Conservation (phyloP, 2,888 invertebrate species). For the Amblyjoppa fuscipennis region DNA sequence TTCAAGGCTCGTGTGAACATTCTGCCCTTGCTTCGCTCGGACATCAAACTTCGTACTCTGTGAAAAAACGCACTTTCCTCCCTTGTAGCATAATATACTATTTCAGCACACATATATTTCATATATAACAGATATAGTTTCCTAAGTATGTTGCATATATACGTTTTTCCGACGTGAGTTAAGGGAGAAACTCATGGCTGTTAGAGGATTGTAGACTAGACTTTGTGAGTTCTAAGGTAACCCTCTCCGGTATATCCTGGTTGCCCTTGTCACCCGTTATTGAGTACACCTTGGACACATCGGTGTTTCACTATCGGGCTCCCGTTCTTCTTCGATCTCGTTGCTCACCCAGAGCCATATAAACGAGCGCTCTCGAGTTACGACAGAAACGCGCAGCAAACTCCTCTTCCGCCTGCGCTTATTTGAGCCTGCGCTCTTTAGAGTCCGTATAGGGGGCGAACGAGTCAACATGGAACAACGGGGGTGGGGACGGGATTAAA, state of each 20-base stretch:
- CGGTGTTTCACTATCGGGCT: conserved; percentile 12
- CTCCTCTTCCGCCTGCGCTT: conserved; percentile 23
- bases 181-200: background rate
- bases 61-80: too few species aligned
- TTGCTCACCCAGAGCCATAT: conserved; percentile 17
- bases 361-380: conserved; percentile 31
- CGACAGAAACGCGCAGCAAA: background rate
- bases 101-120: background rate
- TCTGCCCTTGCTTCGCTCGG: too few species aligned
- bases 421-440: background rate
- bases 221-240: background rate
- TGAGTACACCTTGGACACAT: conserved; percentile 67
- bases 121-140: background rate
- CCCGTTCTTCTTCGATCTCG: conserved; percentile 26
- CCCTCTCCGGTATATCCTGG: background rate
- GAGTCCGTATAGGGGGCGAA: background rate
- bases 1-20: too few species aligned
- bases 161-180: background rate
- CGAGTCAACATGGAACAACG: background rate
- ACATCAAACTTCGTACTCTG: too few species aligned
- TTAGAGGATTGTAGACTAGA: background rate
- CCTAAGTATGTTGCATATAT: background rate
- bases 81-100: too few species aligned
- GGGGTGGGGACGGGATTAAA: background rate
- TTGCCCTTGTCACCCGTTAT: conserved; percentile 72